Evolutionary conservation across 2,113 vertebrate species (phyloP).

Genomic region (Phainopepla nitens): DNA sequence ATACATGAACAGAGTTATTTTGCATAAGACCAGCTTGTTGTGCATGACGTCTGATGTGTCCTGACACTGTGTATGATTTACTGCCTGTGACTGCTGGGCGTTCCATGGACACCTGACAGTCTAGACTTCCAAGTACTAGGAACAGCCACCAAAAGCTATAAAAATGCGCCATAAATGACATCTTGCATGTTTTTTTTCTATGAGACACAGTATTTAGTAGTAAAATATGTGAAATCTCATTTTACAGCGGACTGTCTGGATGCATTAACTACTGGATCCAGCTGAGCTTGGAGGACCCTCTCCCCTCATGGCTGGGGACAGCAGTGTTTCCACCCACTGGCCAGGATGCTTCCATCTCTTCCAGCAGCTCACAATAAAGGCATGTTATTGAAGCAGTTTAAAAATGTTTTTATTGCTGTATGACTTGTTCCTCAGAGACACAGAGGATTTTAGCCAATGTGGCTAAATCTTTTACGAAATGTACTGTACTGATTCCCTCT

Average conservation of each 20-base stretch:
- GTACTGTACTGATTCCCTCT: neutral
- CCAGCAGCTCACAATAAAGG: neutral
- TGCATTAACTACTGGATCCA: neutral
- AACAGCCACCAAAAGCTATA: neutral
- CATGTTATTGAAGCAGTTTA: neutral
- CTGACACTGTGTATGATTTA: neutral
- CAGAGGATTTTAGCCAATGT: neutral
- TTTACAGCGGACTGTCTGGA: neutral
- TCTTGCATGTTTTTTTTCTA: neutral
- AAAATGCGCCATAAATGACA: neutral
- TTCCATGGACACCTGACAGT: neutral
- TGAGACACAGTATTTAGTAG: neutral
- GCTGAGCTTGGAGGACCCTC: neutral
- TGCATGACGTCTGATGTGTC: neutral
- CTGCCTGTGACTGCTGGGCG: neutral
- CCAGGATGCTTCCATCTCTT: neutral
- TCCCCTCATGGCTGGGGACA: neutral
- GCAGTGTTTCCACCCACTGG: neutral
- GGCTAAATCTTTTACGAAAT: neutral
- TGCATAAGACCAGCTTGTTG: neutral
- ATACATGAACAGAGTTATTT: neutral
- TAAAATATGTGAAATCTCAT: neutral
- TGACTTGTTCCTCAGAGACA: neutral
- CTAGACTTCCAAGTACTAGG: neutral
- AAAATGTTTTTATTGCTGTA: neutral